Conservation (phyloP, 1,140 invertebrate genomes). For the Drosophila trapezifrons region DNA sequence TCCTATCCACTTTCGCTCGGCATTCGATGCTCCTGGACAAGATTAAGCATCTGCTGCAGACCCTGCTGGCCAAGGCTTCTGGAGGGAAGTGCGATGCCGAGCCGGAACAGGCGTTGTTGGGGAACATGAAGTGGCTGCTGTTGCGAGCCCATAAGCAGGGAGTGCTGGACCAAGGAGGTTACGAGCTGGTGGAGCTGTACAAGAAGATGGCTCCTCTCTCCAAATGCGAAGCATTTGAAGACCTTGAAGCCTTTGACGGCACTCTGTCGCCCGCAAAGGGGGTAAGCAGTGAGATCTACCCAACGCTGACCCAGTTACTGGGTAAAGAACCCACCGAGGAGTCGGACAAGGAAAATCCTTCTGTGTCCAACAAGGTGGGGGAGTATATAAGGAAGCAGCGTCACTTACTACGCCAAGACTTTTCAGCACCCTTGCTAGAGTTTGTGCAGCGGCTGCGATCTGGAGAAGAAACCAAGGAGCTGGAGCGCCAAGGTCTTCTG, state of each 20-base stretch:
- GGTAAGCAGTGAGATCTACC: conserved; percentile 64
- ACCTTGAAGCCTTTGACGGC: conserved; percentile 18
- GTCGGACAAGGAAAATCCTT: neutral
- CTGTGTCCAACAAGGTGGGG: conserved; percentile 61
- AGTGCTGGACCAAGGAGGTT: conserved; percentile 15
- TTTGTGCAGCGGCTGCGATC: conserved; percentile 63
- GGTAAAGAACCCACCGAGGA: neutral
- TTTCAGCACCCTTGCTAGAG: conserved; percentile 86
- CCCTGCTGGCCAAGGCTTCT: conserved; percentile 15
- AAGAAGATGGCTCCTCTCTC: conserved; percentile 41
- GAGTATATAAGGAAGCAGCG: conserved; percentile 93
- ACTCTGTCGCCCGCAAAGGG: neutral
- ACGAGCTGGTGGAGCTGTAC: conserved; percentile 48
- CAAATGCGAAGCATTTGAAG: conserved; percentile 19
- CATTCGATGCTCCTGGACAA: conserved; percentile 41
- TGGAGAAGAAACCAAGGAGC: conserved; percentile 60
- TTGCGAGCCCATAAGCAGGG: conserved; percentile 53
- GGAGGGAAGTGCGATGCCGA: conserved; percentile 39
- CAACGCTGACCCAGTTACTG: conserved; percentile 58
- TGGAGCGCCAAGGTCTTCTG: conserved; percentile 73
- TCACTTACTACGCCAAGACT: conserved; percentile 90
- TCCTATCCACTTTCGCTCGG: conserved; percentile 45
- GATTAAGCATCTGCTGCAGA: conserved; percentile 26
- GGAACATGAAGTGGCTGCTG: conserved; percentile 53
- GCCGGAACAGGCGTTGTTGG: conserved; percentile 37